phyloP scores from a whole-genome alignment of 2,797 vertebrate species.

The Syngnathus rostellatus region DNA sequence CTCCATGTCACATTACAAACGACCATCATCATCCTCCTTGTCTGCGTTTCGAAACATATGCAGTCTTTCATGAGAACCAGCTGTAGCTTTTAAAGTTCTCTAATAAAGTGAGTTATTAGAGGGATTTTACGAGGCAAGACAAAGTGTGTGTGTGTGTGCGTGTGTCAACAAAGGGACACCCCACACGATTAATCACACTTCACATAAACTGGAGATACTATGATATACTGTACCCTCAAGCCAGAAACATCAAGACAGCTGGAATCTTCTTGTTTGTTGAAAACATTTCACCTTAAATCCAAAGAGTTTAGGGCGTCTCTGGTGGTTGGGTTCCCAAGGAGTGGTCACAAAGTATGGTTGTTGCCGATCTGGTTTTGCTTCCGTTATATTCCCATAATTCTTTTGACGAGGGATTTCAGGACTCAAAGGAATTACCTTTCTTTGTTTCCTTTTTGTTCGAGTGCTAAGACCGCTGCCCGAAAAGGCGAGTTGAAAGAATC shows the following conservation, averaged over 20 bases:
- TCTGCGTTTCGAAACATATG: not conserved
- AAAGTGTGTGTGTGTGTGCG: conserved; percentile 19
- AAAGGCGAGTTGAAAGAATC: no score
- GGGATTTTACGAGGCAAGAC: conserved; percentile 23
- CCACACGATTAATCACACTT: conserved; percentile 18
- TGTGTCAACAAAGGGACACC: conserved; percentile 12
- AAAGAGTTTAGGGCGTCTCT: not conserved
- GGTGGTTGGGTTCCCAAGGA: not conserved
- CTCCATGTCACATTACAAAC: not conserved
- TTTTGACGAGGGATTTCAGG: no score
- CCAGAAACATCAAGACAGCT: not conserved
- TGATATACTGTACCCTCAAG: conserved; percentile 9
- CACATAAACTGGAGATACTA: not conserved
- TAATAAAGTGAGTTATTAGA: conserved; percentile 44
- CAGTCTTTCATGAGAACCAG: not conserved
- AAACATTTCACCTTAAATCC: not conserved
- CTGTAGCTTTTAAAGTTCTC: conserved; percentile 31
- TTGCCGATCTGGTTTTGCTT: no score
- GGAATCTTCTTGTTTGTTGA: not conserved
- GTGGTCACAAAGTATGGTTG: not conserved
- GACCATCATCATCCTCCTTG: not conserved
- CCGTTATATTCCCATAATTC: no score
- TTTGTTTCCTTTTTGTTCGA: no score
- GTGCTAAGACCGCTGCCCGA: no score
- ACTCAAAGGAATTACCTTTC: no score